Conservation (phyloP, 2,797 vertebrate species). For the Chaetophractus vellerosus region DNA sequence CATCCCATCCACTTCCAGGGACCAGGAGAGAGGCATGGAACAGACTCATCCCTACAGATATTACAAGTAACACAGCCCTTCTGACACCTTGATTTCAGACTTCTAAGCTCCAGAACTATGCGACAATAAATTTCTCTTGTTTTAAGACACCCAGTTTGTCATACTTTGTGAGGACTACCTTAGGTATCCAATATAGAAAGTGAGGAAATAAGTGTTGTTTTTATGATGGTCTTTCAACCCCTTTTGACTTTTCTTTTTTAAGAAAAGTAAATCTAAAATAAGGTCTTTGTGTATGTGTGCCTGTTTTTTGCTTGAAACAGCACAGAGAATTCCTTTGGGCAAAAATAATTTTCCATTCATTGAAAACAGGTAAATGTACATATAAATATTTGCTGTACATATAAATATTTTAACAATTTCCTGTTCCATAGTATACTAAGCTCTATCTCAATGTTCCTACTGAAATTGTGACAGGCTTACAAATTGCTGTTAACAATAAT, state of each 20-base stretch:
- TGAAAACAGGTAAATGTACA: not conserved
- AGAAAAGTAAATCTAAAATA: not conserved
- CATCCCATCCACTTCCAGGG: too few relatives aligned
- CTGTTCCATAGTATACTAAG: not conserved
- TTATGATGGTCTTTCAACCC: not conserved
- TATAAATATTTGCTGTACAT: not conserved
- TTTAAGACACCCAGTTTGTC: too few relatives aligned
- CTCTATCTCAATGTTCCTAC: not conserved
- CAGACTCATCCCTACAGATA: too few relatives aligned
- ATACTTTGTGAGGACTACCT: too few relatives aligned
- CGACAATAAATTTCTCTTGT: too few relatives aligned
- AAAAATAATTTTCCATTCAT: not conserved
- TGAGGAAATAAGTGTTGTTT: not conserved
- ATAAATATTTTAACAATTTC: not conserved
- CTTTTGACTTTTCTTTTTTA: not conserved
- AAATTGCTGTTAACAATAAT: not conserved
- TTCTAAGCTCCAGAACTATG: too few relatives aligned
- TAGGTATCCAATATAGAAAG: not conserved
- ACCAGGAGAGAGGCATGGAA: too few relatives aligned
- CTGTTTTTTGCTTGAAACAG: not conserved
- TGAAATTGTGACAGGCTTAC: not conserved
- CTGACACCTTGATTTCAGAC: too few relatives aligned
- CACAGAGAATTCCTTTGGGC: not conserved
- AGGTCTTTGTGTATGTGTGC: not conserved
- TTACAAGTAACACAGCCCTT: fast-evolving